These are phyloP conservation scores for Bubo scandiacus DNA, from an alignment of 2,113 vertebrate genomes.

Conservation along the genomic window DNA sequence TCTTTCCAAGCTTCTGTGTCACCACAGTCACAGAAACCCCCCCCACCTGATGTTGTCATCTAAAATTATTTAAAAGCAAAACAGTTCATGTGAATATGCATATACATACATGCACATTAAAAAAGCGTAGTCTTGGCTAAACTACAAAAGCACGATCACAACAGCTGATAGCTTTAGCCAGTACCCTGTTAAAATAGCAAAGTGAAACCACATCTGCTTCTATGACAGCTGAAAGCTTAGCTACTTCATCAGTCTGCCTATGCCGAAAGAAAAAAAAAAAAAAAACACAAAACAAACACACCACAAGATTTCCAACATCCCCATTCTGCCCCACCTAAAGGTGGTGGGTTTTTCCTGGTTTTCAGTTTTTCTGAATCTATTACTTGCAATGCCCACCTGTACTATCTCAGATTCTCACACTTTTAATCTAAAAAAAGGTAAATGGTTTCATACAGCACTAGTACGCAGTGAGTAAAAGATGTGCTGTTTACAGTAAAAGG, in stretches of 20 bases:
- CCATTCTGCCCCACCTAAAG: background rate
- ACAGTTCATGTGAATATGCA: background rate
- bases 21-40: slow-evolving; percentile 98
- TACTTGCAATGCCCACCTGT: background rate
- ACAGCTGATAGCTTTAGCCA: background rate
- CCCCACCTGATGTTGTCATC: slow-evolving; percentile 97
- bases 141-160: background rate
- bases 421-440: background rate
- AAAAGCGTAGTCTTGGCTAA: background rate
- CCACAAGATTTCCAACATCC: background rate
- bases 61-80: slow-evolving; percentile 60
- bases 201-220: background rate
- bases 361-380: background rate
- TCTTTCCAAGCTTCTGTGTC: slow-evolving; percentile 97
- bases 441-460: background rate
- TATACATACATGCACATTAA: background rate
- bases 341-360: background rate
- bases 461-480: background rate
- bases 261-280: background rate
- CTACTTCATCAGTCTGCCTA: background rate
- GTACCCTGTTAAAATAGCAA: background rate
- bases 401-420: background rate
- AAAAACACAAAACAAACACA: background rate
- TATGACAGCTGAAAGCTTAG: background rate
- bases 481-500: background rate